These are phyloP conservation scores for Gobiocypris rarus DNA, from an alignment of 2,113 vertebrate species.

Conservation along the genomic window DNA sequence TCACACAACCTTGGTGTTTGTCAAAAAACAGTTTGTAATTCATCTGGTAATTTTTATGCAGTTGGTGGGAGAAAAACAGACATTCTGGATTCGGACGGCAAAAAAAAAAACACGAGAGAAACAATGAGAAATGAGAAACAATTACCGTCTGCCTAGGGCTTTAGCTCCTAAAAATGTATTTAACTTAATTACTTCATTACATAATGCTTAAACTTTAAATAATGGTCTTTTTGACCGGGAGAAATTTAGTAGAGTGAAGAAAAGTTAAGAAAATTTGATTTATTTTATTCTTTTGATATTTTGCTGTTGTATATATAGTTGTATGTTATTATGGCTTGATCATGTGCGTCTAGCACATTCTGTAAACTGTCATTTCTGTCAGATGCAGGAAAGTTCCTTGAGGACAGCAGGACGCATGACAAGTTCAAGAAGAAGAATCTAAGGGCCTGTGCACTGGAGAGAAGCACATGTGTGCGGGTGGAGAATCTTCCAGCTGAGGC, in stretches of 20 bases:
- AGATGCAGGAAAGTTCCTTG: constrained; percentile 75
- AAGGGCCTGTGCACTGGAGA: constrained; percentile 72
- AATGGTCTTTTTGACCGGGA: neutral
- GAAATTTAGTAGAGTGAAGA: neutral
- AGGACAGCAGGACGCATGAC: constrained; percentile 54
- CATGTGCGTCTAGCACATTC: neutral
- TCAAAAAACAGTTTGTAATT: too few species aligned
- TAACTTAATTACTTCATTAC: neutral
- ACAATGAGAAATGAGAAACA: too few species aligned
- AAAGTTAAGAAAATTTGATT: neutral
- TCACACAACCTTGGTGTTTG: too few species aligned
- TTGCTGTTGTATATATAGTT: neutral
- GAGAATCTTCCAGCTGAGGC: constrained; percentile 78
- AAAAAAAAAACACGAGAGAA: too few species aligned
- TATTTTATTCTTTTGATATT: neutral
- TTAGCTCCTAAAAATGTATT: neutral
- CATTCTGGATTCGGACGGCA: too few species aligned
- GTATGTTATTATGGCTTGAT: neutral
- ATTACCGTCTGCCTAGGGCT: too few species aligned
- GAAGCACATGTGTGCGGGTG: constrained; percentile 73
- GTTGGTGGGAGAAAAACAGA: too few species aligned
- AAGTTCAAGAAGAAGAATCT: constrained; percentile 68
- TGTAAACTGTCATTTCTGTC: constrained; percentile 15
- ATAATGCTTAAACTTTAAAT: too few species aligned
- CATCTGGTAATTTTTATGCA: too few species aligned